Evolutionary conservation across 2,113 vertebrate genomes (phyloP).

Genomic region (Thamnophis sirtalis): DNA sequence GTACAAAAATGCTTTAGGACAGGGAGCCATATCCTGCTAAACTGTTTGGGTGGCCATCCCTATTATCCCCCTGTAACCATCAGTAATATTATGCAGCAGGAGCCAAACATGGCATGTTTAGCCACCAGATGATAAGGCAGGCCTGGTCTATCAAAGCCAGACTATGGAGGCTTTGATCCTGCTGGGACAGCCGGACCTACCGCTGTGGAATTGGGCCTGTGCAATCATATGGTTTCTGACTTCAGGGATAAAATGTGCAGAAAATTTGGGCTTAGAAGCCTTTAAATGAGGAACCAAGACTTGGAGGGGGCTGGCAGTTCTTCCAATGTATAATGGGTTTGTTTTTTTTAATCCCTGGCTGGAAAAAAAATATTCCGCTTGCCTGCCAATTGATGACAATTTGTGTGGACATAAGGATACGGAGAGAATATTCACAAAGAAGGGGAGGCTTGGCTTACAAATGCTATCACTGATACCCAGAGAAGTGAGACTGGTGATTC

Average conservation of each 20-base stretch:
- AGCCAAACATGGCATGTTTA: not conserved
- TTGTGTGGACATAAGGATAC: not conserved
- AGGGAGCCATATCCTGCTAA: conserved; percentile 16
- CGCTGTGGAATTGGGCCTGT: not conserved
- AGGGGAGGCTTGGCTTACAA: not conserved
- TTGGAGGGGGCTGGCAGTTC: not conserved
- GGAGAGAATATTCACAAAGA: not conserved
- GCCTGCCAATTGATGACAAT: not conserved
- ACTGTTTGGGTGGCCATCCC: not conserved
- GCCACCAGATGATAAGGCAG: not conserved
- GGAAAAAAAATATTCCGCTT: not conserved
- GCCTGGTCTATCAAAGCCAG: conserved; percentile 5
- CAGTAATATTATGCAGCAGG: conserved; percentile 5
- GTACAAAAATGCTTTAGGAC: not conserved
- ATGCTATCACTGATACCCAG: not conserved
- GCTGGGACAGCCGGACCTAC: not conserved
- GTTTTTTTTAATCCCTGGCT: not conserved
- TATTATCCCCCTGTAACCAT: not conserved
- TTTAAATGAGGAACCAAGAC: conserved; percentile 1
- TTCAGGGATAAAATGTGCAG: not conserved
- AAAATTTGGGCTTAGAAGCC: not conserved
- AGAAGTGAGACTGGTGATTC: not conserved
- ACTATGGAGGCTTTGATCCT: not conserved
- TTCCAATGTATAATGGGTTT: not conserved
- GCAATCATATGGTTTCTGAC: not conserved